Evolutionary conservation across 2,113 vertebrate species (phyloP), one percentile per base, ranked within the genome.

Genomic region (Gila orcuttii): DNA sequence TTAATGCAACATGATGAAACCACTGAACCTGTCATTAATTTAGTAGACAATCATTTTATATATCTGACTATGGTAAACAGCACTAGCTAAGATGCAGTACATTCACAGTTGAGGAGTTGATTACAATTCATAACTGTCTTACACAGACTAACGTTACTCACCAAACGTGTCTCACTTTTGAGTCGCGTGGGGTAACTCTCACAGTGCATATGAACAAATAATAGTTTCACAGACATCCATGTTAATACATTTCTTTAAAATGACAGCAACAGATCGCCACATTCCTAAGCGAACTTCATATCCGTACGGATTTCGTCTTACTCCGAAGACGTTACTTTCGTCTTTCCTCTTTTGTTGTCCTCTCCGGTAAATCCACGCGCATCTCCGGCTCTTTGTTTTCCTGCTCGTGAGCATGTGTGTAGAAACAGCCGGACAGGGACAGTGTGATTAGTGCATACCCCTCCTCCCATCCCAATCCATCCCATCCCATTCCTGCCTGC

Each of bases 331-430:
- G 62, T 75, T 60, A 73, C 45, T 28, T 33, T 31, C 8, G 36
- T 42, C 50, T 73, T 73, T 78, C 2, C 78, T 59, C 89, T 86
- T 85, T 88, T 86, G 82, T 89, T 86, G 81, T 74, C 9, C 28
- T 85, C 73, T 57, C 42, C 62, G 36, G 39, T 81, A 74, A 62
- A 77, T 33, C 85, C 77, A 62, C 55, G 86, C 66, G 42, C 69
- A 82, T 75, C 82, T 66, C 75, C 19, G 2, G 77, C 11, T 88
- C 89, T 90, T 90, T 90, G 89, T 90, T 89, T 90, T 88, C 82
- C 82, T 80, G 86, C 50, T 73, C 62, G 45, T 13, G 87, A 42
- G 60, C 33, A 60, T 57, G 79, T 87, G 52, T 78, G 64, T 64
- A 6, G 7, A 64, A 79, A 74, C 64, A 79, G 85, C 88, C 74